Percentiles rank a stretch among this genome's conserved stretches.
These are phyloP conservation scores for Andrena fulva DNA, from an alignment of 2,888 invertebrate genomes.

Conservation along the genomic window DNA sequence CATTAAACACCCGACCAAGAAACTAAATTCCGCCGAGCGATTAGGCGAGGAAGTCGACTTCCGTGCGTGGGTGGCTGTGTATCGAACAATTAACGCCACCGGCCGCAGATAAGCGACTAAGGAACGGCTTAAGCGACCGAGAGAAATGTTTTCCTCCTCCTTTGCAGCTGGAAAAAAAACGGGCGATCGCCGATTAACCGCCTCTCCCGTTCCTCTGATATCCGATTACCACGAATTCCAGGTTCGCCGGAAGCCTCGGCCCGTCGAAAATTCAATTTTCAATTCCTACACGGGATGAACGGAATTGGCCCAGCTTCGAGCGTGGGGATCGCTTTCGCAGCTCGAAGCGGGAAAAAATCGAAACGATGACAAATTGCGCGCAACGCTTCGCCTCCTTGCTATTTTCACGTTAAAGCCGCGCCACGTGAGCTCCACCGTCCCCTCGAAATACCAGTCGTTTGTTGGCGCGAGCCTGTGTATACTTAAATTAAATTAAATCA, in stretches of 20 bases:
- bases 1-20: constrained; percentile 65
- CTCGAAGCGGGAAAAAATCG: constrained; percentile 19
- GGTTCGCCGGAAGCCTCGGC: constrained; percentile 5
- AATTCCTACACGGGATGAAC: background rate
- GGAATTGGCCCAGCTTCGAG: background rate
- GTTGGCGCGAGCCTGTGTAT: constrained; percentile 56
- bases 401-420: constrained; percentile 65
- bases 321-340: background rate
- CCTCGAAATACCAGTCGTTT: constrained; percentile 51
- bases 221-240: background rate
- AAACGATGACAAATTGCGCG: constrained; percentile 32
- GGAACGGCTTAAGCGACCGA: constrained; percentile 49
- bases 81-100: constrained; percentile 76
- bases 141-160: constrained; percentile 56
- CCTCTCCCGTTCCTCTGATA: background rate
- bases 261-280: background rate
- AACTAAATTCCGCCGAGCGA: constrained; percentile 70
- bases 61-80: constrained; percentile 75
- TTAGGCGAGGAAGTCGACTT: constrained; percentile 79
- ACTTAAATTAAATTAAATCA: constrained; percentile 61
- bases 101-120: constrained; percentile 67
- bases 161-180: constrained; percentile 9
- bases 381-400: constrained; percentile 50
- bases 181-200: constrained; percentile 22
- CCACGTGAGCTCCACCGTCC: constrained; percentile 38